phyloP scores from a whole-genome alignment of 2,113 vertebrate genomes.

The Athene noctua region DNA sequence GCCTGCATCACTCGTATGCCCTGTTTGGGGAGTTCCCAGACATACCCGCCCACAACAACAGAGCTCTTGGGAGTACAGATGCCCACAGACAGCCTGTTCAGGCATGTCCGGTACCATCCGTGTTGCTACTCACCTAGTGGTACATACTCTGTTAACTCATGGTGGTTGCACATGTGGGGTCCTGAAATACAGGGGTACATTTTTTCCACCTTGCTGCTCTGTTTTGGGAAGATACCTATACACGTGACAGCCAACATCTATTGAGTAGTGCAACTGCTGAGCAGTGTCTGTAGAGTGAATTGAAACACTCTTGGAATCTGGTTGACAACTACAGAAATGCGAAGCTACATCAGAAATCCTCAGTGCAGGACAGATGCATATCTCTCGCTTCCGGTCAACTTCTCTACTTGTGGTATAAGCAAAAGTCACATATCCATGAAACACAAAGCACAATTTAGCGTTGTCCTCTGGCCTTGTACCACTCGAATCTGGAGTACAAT shows the following conservation, averaged over 20 bases:
- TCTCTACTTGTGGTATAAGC: not conserved
- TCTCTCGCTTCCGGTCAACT: not conserved
- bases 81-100: not conserved
- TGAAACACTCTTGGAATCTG: not conserved
- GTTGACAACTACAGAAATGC: not conserved
- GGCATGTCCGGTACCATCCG: not conserved
- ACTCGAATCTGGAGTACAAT: not conserved
- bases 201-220: not conserved
- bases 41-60: not conserved
- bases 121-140: not conserved
- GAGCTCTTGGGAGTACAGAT: not conserved
- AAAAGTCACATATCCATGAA: not conserved
- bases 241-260: not conserved
- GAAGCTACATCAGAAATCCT: not conserved
- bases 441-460: not conserved
- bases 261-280: not conserved
- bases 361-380: not conserved
- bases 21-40: not conserved
- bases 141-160: not conserved
- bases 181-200: not conserved
- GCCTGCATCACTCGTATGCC: not conserved
- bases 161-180: not conserved
- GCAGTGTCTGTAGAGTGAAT: not conserved
- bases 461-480: not conserved
- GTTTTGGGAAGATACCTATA: not conserved